Conservation (phyloP, 2,113 vertebrate genomes). For the Carlito syrichta region DNA sequence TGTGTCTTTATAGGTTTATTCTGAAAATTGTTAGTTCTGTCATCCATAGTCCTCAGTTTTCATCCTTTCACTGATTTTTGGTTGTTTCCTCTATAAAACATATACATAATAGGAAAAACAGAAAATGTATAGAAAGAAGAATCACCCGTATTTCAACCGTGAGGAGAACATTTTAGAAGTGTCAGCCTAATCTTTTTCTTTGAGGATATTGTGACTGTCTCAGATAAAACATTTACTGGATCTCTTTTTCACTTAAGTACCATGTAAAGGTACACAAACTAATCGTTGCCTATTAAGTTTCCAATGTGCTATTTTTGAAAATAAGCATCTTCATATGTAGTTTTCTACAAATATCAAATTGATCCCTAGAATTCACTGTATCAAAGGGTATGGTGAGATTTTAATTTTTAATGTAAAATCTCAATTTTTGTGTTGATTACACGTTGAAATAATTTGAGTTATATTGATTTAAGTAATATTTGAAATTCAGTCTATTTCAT, state of each 20-base stretch:
- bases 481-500: no score
- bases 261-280: not conserved
- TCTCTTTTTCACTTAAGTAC: slow-evolving; percentile 2
- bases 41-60: not conserved
- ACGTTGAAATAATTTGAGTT: not conserved
- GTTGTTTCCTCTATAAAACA: not conserved
- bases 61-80: slow-evolving; percentile 3
- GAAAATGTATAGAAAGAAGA: not conserved
- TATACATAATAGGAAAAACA: slow-evolving; percentile 1
- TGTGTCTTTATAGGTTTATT: not conserved
- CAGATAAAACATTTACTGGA: not conserved
- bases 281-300: not conserved
- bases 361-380: not conserved
- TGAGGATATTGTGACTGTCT: not conserved
- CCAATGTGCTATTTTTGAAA: slow-evolving; percentile 18
- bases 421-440: not conserved
- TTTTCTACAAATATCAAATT: not conserved
- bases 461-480: not conserved
- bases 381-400: not conserved
- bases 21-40: not conserved
- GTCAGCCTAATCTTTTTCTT: not conserved
- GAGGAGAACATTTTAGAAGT: not conserved
- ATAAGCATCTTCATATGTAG: not conserved
- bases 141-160: not conserved
- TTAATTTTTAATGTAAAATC: not conserved